Evolutionary conservation across 2,113 vertebrate genomes (phyloP), one percentile per base, ranked within the genome.

Genomic region (Harpagus bidentatus): DNA sequence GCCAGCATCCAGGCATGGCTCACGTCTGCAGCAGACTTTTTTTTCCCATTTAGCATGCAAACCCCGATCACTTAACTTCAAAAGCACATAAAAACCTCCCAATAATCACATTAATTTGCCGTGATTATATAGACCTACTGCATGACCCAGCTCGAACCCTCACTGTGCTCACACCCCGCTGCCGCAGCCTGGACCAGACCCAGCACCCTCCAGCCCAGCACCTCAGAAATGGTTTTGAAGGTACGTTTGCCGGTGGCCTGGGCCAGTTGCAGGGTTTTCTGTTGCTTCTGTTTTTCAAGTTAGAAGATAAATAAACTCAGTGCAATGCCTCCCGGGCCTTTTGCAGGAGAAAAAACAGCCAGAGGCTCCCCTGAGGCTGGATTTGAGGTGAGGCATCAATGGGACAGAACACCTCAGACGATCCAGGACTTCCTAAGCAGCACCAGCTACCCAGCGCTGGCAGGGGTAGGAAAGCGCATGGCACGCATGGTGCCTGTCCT

Each of bases 131-230:
- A 52, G 50, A 38, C 16, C 29, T 11, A 16, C 34, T 63, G 19
- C 45, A 6, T 3, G 8, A 34, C 9, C 25, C 25, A 19, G 48
- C 82, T 42, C 56, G 45, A 29, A 21, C 23, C 47, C 55, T 67
- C 1, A 0, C 76, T 25, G 66, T 7, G 13, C 4, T 1, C n/a
- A 29, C 38, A 10, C 16, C 11, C 62, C 2, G 0, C 69, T 53
- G 53, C 45, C 25, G 1, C 80, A 55, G 47, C 55, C 72, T 5
- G 4, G 29, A 43, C 42, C 53, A 34, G 26, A 22, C 76, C 70
- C 50, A 53, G 55, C 59, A 20, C 11, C 25, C 31, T 45, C 70
- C 42, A 23, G 48, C 22, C 17, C 65, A 59, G 40, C 42, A 28
- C 32, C 73, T 58, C 55, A 36, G 13, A 20, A 47, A 2, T 5